These are phyloP conservation scores for Diaprepes abbreviatus DNA, from an alignment of 2,888 invertebrate genomes.

Conservation along the genomic window DNA sequence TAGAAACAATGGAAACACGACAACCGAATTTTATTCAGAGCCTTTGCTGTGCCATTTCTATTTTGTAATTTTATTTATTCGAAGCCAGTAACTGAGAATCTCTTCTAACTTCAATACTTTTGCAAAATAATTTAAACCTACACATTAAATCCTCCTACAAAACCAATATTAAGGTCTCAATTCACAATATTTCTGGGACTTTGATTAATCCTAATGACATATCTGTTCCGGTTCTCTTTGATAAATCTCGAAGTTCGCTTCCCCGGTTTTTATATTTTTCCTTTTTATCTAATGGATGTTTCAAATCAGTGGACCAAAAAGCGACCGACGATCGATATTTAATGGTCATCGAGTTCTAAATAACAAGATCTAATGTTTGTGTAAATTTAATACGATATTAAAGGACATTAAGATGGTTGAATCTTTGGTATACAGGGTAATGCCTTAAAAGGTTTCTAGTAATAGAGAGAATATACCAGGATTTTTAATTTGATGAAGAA, in stretches of 20 bases:
- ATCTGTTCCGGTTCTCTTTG: constrained; percentile 2
- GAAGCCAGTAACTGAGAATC: too few species aligned
- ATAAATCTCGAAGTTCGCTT: background rate
- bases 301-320: constrained; percentile 1
- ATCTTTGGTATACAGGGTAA: too few species aligned
- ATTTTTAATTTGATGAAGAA: too few species aligned
- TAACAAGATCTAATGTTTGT: background rate
- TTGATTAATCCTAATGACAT: constrained; percentile 6
- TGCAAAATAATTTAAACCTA: background rate
- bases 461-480: too few species aligned
- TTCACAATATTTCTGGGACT: background rate
- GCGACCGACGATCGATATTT: background rate
- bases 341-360: background rate
- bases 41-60: too few species aligned
- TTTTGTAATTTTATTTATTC: too few species aligned
- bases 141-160: background rate
- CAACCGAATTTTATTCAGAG: too few species aligned
- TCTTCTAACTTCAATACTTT: too few species aligned
- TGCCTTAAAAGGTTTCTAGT: too few species aligned
- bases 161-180: background rate
- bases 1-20: too few species aligned
- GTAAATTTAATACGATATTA: background rate
- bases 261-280: background rate
- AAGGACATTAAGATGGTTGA: too few species aligned
- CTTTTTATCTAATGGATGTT: constrained; percentile 8